Base-by-base conservation (phyloP, 2,888 invertebrate species). In the Scaptomyza caliginosa region DNA sequence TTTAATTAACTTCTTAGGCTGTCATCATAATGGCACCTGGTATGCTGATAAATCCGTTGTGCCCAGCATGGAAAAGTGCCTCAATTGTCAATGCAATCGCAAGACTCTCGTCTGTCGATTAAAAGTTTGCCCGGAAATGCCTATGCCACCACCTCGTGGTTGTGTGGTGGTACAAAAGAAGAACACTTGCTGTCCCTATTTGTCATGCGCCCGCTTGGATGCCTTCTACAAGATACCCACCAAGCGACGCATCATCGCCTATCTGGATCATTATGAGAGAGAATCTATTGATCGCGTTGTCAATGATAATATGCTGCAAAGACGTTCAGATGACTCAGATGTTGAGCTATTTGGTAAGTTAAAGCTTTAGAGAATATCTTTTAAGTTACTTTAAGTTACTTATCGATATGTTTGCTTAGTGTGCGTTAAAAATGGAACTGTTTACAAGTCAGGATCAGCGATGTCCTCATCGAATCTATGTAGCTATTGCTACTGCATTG, bases 401-500 rank as follows among this genome's bases (percentile, higher is more conserved):
- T n/a, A n/a, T n/a, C 1, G 2, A 0, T n/a, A n/a, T n/a, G 1
- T 49, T n/a, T 11, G 28, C 70, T 4, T 57, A 88, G 91, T 90
- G 69, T 91, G 91, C 48, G 88, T 91, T 0, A 88, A 90, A 55
- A 90, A 91, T 86, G 88, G 91, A 81, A 88, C 92, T 30, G 89
- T 91, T 11, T 88, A 91, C 86, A 84, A 91, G 80, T 88, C 89
- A 38, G 88, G 91, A 23, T 97, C 97, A 4, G 97, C 97, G 6
- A 95, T 97, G 95, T 93, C 94, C 74, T 94, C 95, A 4, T 93
- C 94, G 16, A 93, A 94, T 64, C 93, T 95, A n/a, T 97, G 97
- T 92, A 95, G 96, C 91, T 96, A 96, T 91, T 97, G 97, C 92
- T 97, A 96, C 92, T 97, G 97, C 89, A 94, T 96, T 78, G 90